Percentiles rank a stretch among this genome's conserved stretches.
Evolutionary conservation across 2,888 invertebrate genomes (phyloP).

Genomic region (Protodeltote pygarga): DNA sequence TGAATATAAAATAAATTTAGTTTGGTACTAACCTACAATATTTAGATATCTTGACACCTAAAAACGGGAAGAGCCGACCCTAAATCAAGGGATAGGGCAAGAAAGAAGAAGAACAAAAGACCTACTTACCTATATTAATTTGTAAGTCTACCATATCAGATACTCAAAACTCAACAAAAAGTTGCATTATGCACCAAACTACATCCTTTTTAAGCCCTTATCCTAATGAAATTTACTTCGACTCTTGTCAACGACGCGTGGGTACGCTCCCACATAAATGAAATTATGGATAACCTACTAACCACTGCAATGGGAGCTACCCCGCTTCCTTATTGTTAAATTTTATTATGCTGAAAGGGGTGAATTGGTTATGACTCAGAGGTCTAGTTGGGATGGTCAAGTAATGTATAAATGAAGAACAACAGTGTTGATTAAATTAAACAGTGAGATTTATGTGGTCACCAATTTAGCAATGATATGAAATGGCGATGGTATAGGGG

Average conservation of each 20-base stretch:
- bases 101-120: too few relatives aligned
- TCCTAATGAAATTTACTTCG: conserved; percentile 60
- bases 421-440: conserved; percentile 85
- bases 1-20: too few relatives aligned
- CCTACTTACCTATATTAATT: too few relatives aligned
- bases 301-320: conserved; percentile 54
- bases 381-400: conserved; percentile 63
- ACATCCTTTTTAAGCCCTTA: conserved; percentile 51
- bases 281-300: conserved; percentile 68
- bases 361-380: conserved; percentile 49
- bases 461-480: conserved; percentile 84
- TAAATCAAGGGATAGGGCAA: too few relatives aligned
- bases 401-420: conserved; percentile 68
- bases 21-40: too few relatives aligned
- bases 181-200: too few relatives aligned
- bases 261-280: conserved; percentile 71
- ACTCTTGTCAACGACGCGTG: conserved; percentile 61
- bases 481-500: conserved; percentile 79
- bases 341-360: conserved; percentile 38
- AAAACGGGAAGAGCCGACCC: too few relatives aligned
- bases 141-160: too few relatives aligned
- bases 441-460: conserved; percentile 80
- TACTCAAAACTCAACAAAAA: too few relatives aligned
- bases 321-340: conserved; percentile 19
- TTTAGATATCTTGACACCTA: too few relatives aligned